Percentiles rank a stretch among this genome's conserved stretches.
Evolutionary conservation across 2,888 invertebrate species (phyloP).

Genomic region (Trichacis sp.): DNA sequence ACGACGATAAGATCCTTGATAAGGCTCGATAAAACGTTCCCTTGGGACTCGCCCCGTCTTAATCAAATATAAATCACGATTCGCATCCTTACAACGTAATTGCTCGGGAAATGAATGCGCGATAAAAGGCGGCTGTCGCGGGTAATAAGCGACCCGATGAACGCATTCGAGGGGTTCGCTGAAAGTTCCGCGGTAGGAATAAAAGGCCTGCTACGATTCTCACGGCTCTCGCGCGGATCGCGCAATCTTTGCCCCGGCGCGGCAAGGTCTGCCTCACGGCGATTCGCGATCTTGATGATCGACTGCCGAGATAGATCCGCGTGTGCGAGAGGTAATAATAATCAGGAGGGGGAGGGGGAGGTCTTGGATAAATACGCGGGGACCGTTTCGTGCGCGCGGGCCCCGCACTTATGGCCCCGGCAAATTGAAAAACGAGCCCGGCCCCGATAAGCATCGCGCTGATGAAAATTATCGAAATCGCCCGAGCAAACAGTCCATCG

Average conservation of each 20-base stretch:
- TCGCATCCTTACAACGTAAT: neutral
- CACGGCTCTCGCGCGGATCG: conserved; percentile 26
- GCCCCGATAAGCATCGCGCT: too few relatives aligned
- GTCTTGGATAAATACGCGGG: neutral
- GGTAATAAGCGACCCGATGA: neutral
- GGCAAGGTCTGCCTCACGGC: conserved; percentile 49
- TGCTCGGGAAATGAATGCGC: conserved; percentile 3
- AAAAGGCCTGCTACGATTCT: conserved; percentile 21
- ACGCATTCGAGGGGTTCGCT: too few relatives aligned
- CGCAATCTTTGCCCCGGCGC: conserved; percentile 12
- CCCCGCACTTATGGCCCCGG: neutral
- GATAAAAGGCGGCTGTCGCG: conserved; percentile 1
- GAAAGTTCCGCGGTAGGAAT: conserved; percentile 16
- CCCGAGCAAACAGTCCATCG: too few relatives aligned
- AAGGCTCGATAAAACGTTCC: too few relatives aligned
- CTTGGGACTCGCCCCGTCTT: too few relatives aligned
- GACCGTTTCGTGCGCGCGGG: neutral
- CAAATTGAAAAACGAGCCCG: neutral
- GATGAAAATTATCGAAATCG: too few relatives aligned
- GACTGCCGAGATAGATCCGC: conserved; percentile 12
- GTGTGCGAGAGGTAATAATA: conserved; percentile 16
- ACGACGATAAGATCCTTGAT: too few relatives aligned
- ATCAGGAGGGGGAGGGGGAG: conserved; percentile 3
- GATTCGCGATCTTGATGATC: conserved; percentile 50
- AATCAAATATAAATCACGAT: neutral